Evolutionary conservation across 2,888 invertebrate genomes (phyloP), one percentile per base, ranked within the genome.

Genomic region (Hyppa rectilinea): DNA sequence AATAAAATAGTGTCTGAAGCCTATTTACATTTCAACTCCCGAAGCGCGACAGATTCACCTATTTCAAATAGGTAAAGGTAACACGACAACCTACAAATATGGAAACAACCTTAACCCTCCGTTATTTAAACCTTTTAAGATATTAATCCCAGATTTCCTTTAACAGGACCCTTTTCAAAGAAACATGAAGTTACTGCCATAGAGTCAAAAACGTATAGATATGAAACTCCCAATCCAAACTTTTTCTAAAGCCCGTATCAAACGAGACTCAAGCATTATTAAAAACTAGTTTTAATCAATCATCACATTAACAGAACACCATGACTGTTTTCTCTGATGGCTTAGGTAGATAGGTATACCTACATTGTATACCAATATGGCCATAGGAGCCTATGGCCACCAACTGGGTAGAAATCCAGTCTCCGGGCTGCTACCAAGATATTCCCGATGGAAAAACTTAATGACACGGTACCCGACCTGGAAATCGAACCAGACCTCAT

Each of bases 111-210:
- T 40, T 31, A 36, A 45, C 43, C 49, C 34, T 65, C 26, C 69
- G 53, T 69, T 75, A 73, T 68, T 81, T 75, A 74, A 74, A 75
- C 81, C 83, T 85, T 87, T 84, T 83, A 87, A 84, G 85, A 87
- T 87, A 87, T 87, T 85, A 85, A 83, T 74, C 78, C 80, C 63
- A 82, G 82, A 81, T 87, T 75, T 66, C 78, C 81, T 78, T 75
- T 67, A 56, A 61, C 45, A 50, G 23, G 29, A 77, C 81, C 85
- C 86, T 87, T 85, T 85, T 87, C 88, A 85, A 85, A 86, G 80
- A 84, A 84, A 83, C 79, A 70, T 71, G 71, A 59, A 45, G 34
- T 29, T n/a, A 49, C 20, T 34, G 20, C 7, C 76, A 52, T 20
- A 77, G 78, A 52, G 14, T 60, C 9, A 2, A n/a, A 34, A 40